Conservation (phyloP, 1,140 invertebrate genomes). For the Drosophila grimshawi region DNA sequence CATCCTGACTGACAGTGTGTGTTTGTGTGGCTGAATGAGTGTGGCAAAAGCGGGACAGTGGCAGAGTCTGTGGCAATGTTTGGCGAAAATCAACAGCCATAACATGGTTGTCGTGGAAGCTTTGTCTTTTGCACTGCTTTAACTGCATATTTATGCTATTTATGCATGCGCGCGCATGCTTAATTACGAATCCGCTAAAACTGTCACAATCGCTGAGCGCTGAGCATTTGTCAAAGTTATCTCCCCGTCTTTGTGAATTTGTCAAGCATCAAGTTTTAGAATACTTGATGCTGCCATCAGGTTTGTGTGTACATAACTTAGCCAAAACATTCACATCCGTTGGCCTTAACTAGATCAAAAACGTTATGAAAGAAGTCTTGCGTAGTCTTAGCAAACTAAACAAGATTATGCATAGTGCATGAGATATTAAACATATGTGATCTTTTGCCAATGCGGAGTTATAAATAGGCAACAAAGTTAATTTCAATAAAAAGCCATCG, state of each 20-base stretch:
- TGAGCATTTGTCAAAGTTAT: slow-evolving; percentile 76
- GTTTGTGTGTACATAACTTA: background rate
- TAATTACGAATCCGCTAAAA: slow-evolving; percentile 80
- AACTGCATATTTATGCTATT: slow-evolving; percentile 61
- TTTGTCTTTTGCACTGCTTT: slow-evolving; percentile 40
- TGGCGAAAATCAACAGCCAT: slow-evolving; percentile 26
- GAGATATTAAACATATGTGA: slow-evolving; percentile 6
- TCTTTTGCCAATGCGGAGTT: slow-evolving; percentile 1
- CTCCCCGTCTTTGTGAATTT: background rate
- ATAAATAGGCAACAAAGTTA: slow-evolving; percentile 51
- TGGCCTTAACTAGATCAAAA: background rate
- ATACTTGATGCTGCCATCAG: background rate
- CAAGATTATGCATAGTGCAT: slow-evolving; percentile 14
- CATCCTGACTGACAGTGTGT: slow-evolving; percentile 53
- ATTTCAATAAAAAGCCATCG: slow-evolving; percentile 71
- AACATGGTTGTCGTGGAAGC: slow-evolving; percentile 9
- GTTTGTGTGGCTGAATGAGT: background rate
- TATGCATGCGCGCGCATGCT: slow-evolving; percentile 80
- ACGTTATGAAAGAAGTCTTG: background rate
- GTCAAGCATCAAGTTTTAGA: slow-evolving; percentile 5
- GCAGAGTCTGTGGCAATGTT: slow-evolving; percentile 21
- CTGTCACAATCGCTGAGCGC: slow-evolving; percentile 73
- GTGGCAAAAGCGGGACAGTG: slow-evolving; percentile 14
- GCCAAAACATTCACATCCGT: background rate
- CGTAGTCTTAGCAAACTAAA: slow-evolving; percentile 5